Evolutionary conservation across 2,888 invertebrate species (phyloP).

Genomic region (Eilema caniola): DNA sequence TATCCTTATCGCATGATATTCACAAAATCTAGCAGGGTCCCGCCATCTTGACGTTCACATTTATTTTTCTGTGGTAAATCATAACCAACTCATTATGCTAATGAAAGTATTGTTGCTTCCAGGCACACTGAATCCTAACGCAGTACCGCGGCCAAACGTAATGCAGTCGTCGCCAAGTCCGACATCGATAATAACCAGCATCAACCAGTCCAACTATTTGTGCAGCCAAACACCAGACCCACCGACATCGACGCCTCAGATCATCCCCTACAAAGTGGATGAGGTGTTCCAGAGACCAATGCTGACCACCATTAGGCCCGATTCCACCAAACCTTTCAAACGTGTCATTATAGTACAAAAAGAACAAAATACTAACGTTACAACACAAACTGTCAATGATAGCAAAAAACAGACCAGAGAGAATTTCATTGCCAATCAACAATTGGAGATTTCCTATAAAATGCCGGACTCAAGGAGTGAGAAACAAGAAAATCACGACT

Average conservation of each 20-base stretch:
- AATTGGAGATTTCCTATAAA: slow-evolving; percentile 52
- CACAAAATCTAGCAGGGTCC: too few relatives aligned
- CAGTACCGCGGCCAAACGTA: slow-evolving; percentile 70
- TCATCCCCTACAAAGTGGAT: slow-evolving; percentile 50
- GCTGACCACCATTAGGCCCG: slow-evolving; percentile 41
- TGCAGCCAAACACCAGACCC: slow-evolving; percentile 71
- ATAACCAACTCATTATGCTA: background rate
- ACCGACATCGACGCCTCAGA: slow-evolving; percentile 45
- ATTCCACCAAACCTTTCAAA: slow-evolving; percentile 61
- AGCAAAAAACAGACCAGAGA: slow-evolving; percentile 34
- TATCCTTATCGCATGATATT: too few relatives aligned
- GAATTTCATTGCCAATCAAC: slow-evolving; percentile 51
- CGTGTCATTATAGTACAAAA: slow-evolving; percentile 71
- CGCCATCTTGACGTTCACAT: too few relatives aligned
- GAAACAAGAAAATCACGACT: slow-evolving; percentile 66
- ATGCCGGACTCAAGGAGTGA: slow-evolving; percentile 30
- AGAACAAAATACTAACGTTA: slow-evolving; percentile 46
- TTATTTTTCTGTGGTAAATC: too few relatives aligned
- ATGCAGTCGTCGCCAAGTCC: slow-evolving; percentile 83
- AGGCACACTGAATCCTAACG: slow-evolving; percentile 70
- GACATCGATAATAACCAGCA: slow-evolving; percentile 78
- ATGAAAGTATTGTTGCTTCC: slow-evolving; percentile 27
- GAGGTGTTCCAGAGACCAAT: slow-evolving; percentile 61
- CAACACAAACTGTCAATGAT: slow-evolving; percentile 36
- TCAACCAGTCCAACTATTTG: slow-evolving; percentile 82